Percentiles rank a stretch among this genome's conserved stretches.
These are phyloP conservation scores for Pissodes strobi DNA, from an alignment of 1,140 invertebrate species.

Conservation along the genomic window DNA sequence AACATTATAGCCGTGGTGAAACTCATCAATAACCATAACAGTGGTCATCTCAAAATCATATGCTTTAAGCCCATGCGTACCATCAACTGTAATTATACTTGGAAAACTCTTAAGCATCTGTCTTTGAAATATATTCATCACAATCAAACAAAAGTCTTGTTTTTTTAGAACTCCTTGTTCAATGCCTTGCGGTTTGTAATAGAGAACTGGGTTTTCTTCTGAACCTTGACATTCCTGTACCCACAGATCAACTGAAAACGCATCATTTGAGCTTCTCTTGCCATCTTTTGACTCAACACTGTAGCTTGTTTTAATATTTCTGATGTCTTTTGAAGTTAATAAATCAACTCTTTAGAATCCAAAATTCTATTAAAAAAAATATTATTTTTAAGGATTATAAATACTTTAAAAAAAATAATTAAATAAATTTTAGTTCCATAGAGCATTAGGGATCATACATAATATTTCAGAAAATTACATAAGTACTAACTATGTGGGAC, in stretches of 20 bases:
- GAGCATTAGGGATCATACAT: too few relatives aligned
- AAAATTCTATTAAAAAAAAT: conserved; percentile 17
- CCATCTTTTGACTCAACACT: conserved; percentile 9
- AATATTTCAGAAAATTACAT: too few relatives aligned
- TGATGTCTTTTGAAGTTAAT: conserved; percentile 16
- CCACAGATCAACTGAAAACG: conserved; percentile 20
- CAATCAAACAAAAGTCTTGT: conserved; percentile 33
- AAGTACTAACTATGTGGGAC: too few relatives aligned
- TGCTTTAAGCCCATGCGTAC: conserved; percentile 38
- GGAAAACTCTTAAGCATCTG: conserved; percentile 33
- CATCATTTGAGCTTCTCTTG: conserved; percentile 21
- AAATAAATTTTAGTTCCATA: not conserved
- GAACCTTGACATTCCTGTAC: conserved; percentile 13
- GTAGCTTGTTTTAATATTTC: conserved; percentile 12
- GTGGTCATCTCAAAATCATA: conserved; percentile 41
- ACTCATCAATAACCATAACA: conserved; percentile 36
- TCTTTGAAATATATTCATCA: conserved; percentile 37
- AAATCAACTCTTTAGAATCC: conserved; percentile 10
- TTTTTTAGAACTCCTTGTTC: conserved; percentile 1
- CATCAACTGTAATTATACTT: conserved; percentile 33
- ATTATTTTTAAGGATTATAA: not conserved
- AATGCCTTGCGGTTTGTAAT: conserved; percentile 12
- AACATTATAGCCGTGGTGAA: conserved; percentile 19
- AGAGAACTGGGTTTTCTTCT: conserved; percentile 12
- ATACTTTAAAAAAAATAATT: not conserved